Evolutionary conservation across 92 coral and sea anemone genomes (phyloP), one percentile per base, ranked within the genome.

Genomic region (Diadumene lineata): DNA sequence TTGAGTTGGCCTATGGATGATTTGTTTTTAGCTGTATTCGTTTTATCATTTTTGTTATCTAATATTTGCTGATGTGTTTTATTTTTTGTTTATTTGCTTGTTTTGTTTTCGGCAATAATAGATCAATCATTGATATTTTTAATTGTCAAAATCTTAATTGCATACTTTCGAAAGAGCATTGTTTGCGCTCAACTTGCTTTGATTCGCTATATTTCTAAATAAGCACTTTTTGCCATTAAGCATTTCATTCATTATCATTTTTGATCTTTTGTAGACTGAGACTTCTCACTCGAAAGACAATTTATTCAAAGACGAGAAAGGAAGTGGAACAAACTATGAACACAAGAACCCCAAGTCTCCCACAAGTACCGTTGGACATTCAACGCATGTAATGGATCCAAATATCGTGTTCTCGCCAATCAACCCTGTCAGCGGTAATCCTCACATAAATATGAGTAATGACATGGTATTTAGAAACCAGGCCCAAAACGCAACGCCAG

Each of bases 391-490:
- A 50, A 64, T 80, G 10, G 85, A 85, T 23, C 48, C 71, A 23
- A 74, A 78, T 66, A 66, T 81, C 78, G 64, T 91, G 72, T 91
- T 91, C 53, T 50, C 87, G 19, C 92, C 97, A 43, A 88, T 91
- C 64, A 80, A 82, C 34, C 92, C 84, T 27, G 92, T 83, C 76
- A 69, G 93, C 79, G 87, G 85, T 32, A 34, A 81, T 34, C 61
- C 83, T 25, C 78, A 77, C 21, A 51, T 77, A 17, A 69, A 72
- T 64, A 60, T 80, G 31, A 50, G 57, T 33, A 71, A 72, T 11
- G 62, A 62, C 31, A 62, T 62, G 38, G 38, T 43, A 78, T 51
- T 81, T 58, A 63, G 63, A 25, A 48, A 58, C 75, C 75, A 70
- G 53, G 29, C 51, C 57, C 82, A 67, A 31, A 33, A 50, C 1